These are phyloP conservation scores for Meloidogyne chitwoodi DNA, from an alignment of 1,140 invertebrate genomes.

Conservation along the genomic window DNA sequence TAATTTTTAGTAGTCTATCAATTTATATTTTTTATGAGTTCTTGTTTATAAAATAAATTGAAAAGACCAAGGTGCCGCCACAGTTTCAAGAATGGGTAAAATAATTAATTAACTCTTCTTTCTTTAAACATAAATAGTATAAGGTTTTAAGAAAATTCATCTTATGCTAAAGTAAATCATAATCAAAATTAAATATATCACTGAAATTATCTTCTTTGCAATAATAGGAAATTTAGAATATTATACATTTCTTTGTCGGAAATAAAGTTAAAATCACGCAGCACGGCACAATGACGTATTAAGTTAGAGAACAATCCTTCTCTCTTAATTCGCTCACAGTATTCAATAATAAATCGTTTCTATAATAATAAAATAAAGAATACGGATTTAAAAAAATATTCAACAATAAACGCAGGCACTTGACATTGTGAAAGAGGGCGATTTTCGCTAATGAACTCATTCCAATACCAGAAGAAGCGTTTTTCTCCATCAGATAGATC, in stretches of 20 bases:
- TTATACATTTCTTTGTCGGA: neutral
- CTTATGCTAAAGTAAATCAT: no score
- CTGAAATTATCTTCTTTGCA: neutral
- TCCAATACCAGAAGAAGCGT: neutral
- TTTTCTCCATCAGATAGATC: neutral
- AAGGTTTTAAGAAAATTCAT: no score
- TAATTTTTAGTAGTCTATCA: no score
- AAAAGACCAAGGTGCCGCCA: no score
- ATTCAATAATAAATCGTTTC: slow-evolving; percentile 2
- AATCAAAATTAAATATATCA: no score
- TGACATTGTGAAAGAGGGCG: neutral
- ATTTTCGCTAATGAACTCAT: neutral
- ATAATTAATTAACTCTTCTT: no score
- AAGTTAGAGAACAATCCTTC: neutral
- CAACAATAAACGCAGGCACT: neutral
- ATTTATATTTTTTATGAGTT: no score
- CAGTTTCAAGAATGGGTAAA: no score
- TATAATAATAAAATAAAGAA: neutral
- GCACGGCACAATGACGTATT: neutral
- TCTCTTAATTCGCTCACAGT: neutral
- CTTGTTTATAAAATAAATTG: no score
- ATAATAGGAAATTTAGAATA: neutral
- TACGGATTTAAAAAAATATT: neutral
- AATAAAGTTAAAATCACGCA: neutral
- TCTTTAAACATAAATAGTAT: no score